Conservation (phyloP, 2,888 invertebrate genomes). For the Mythimna loreyi region DNA sequence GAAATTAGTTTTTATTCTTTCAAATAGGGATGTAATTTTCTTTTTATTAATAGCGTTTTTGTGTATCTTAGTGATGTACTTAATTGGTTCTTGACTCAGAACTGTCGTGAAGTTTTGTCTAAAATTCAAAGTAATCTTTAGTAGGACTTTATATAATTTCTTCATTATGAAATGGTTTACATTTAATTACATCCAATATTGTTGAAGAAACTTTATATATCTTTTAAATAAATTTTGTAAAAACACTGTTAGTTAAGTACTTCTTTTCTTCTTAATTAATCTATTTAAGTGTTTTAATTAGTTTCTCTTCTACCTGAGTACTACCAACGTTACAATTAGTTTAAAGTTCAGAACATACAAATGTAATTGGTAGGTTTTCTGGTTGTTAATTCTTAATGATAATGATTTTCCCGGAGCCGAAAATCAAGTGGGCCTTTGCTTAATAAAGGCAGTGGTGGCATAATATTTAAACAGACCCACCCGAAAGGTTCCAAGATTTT, state of each 20-base stretch:
- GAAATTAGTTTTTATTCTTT: slow-evolving; percentile 51
- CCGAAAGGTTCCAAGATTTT: neutral
- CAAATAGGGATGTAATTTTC: slow-evolving; percentile 9
- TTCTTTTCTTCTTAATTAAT: neutral
- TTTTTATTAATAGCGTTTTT: slow-evolving; percentile 19
- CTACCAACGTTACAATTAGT: slow-evolving; percentile 1
- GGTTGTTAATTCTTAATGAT: slow-evolving; percentile 34
- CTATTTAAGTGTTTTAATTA: slow-evolving; percentile 24
- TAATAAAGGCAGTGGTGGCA: neutral
- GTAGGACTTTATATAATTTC: neutral
- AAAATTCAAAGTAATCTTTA: neutral
- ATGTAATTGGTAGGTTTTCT: slow-evolving; percentile 34
- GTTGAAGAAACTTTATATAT: neutral
- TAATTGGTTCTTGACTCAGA: slow-evolving; percentile 2
- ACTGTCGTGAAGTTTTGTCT: neutral
- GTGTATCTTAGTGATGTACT: neutral
- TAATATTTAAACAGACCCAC: slow-evolving; percentile 19
- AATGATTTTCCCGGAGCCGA: neutral
- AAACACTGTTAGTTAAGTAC: neutral
- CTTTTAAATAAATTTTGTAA: neutral
- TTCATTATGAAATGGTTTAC: neutral
- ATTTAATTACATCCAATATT: neutral
- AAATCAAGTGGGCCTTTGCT: slow-evolving; percentile 14
- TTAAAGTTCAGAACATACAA: slow-evolving; percentile 17
- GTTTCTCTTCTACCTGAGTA: slow-evolving; percentile 11